phyloP scores from a whole-genome alignment of 2,888 invertebrate species.

The Thumatha senex region DNA sequence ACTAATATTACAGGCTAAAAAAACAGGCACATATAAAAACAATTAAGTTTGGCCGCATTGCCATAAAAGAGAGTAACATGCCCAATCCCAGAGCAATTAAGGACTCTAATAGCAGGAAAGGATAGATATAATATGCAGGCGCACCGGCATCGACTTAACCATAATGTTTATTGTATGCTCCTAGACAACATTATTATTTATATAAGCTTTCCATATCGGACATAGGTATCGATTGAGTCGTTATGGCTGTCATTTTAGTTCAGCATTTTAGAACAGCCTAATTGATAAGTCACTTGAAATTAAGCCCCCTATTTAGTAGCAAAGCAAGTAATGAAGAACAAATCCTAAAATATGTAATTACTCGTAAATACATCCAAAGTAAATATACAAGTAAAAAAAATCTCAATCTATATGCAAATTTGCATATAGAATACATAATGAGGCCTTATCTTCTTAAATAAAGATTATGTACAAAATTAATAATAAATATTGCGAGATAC shows the following conservation, averaged over 20 bases:
- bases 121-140: conserved; percentile 57
- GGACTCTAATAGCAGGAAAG: conserved; percentile 77
- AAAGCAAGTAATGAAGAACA: too few species aligned
- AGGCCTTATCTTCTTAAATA: too few species aligned
- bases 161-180: conserved; percentile 49
- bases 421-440: too few species aligned
- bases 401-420: too few species aligned
- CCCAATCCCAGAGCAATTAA: conserved; percentile 78
- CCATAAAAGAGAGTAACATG: conserved; percentile 79
- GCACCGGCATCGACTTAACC: conserved; percentile 36
- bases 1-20: conserved; percentile 63
- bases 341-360: too few species aligned
- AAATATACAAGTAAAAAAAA: too few species aligned
- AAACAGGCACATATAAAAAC: conserved; percentile 80
- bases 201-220: conserved; percentile 31
- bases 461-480: too few species aligned
- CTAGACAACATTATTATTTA: conserved; percentile 35
- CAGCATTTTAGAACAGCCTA: conserved; percentile 2
- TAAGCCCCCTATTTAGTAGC: too few species aligned
- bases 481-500: too few species aligned
- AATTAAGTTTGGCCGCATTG: conserved; percentile 80
- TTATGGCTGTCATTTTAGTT: conserved; percentile 18
- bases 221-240: conserved; percentile 15
- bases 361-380: too few species aligned
- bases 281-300: too few species aligned